phyloP scores from a whole-genome alignment of 2,888 invertebrate genomes.

The Charanyca ferruginea region DNA sequence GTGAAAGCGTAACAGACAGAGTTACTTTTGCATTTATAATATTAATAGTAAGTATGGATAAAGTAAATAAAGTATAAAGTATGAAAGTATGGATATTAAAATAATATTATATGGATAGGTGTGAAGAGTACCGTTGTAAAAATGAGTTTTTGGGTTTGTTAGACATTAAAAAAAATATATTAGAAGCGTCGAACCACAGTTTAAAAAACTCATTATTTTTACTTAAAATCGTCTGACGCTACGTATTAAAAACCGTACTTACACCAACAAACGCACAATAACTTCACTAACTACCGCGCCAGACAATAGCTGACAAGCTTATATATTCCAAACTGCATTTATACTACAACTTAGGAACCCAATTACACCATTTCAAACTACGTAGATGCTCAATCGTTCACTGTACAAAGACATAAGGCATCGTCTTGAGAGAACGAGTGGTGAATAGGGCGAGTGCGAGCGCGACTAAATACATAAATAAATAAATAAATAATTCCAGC shows the following conservation, averaged over 20 bases:
- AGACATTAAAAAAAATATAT: not conserved
- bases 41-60: too few species aligned
- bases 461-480: too few species aligned
- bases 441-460: not conserved
- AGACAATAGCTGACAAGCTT: slow-evolving; percentile 20
- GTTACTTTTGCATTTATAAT: too few species aligned
- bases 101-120: too few species aligned
- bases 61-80: too few species aligned
- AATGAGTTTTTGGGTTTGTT: not conserved
- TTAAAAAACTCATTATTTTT: too few species aligned
- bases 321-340: slow-evolving; percentile 39
- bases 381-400: slow-evolving; percentile 41
- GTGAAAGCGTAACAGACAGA: too few species aligned
- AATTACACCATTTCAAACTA: slow-evolving; percentile 46
- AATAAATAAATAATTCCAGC: too few species aligned
- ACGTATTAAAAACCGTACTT: too few species aligned
- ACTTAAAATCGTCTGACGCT: too few species aligned
- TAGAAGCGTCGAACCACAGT: too few species aligned
- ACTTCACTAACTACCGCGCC: slow-evolving; percentile 9
- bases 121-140: not conserved
- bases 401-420: slow-evolving; percentile 25
- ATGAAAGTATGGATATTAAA: too few species aligned
- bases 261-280: slow-evolving; percentile 35
- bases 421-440: not conserved
- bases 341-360: slow-evolving; percentile 41